Evolutionary conservation across 1,140 invertebrate species (phyloP), one percentile per base, ranked within the genome.

Genomic region (Gryon sp.): DNA sequence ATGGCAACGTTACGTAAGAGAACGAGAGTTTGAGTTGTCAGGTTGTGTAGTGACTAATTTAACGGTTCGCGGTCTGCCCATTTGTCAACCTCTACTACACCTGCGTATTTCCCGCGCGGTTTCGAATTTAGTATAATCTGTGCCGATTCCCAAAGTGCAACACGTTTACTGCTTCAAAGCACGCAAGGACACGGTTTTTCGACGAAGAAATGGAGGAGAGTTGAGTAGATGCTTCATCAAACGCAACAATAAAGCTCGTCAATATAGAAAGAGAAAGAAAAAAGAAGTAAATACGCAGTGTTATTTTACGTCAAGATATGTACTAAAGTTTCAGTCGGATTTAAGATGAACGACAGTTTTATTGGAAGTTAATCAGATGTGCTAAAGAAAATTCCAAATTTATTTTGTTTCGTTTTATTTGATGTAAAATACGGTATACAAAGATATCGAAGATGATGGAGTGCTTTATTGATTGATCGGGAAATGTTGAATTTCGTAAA

Each of bases 71-170:
- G 60, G 74, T 76, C 65, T 76, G 65, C 74, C 74, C 74, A 70
- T 76, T 76, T 65, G 74, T 76, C 74, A 76, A 76, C 66, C 74
- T 76, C 74, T 70, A 70, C 74, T 70, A 66, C 74, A 76, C 74
- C 74, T 76, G 74, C 46, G 66, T 76, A 76, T 70, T 70, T 76
- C 74, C 66, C 74, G 66, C 66, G 60, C 74, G 66, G 74, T 70
- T 76, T 76, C 74, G 66, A 70, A 70, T 76, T 70, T 46, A 40
- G 74, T 70, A 76, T 65, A 65, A 50, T 70, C 66, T 65, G 52
- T 55, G 34, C 74, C 66, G 74, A 76, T 76, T 76, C 74, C 74
- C 74, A 66, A 66, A 76, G 74, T 66, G 66, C 74, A 66, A 72
- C 53, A 76, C 53, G 66, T 76, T 60, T 76, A 48, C 68, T 76